phyloP scores from a whole-genome alignment of 2,888 invertebrate genomes.

The Caenorhabditis imperialis region DNA sequence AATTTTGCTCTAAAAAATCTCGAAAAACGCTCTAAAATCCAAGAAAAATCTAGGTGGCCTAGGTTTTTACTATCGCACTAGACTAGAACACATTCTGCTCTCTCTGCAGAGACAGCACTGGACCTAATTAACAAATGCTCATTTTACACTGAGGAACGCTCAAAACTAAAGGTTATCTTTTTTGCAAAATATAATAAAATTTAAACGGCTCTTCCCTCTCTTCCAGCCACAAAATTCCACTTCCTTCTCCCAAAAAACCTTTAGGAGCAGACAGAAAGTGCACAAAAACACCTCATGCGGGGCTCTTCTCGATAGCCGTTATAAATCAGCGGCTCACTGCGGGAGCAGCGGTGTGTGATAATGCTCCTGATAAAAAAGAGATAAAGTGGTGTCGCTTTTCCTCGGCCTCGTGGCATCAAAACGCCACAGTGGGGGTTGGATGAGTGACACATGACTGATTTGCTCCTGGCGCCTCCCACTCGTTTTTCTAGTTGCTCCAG shows the following conservation, averaged over 20 bases:
- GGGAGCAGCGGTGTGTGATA: too few relatives aligned
- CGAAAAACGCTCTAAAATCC: too few relatives aligned
- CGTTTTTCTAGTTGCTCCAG: constrained; percentile 15
- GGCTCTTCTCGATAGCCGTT: constrained; percentile 15
- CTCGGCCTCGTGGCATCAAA: constrained; percentile 25
- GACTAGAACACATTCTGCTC: too few relatives aligned
- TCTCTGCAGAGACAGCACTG: too few relatives aligned
- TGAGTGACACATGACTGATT: constrained; percentile 51
- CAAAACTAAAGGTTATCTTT: constrained; percentile 31
- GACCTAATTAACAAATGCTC: constrained; percentile 5
- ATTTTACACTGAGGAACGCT: constrained; percentile 9
- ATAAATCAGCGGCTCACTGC: constrained; percentile 52
- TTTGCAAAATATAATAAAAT: too few relatives aligned
- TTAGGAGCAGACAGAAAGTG: constrained; percentile 8
- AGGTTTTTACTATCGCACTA: too few relatives aligned
- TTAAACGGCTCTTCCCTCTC: too few relatives aligned
- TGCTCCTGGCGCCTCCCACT: constrained; percentile 18
- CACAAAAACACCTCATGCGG: constrained; percentile 13
- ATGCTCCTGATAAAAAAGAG: constrained; percentile 33
- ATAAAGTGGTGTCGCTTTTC: constrained; percentile 41
- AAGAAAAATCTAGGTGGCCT: too few relatives aligned
- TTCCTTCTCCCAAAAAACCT: background rate
- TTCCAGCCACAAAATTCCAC: too few relatives aligned
- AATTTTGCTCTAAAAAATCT: too few relatives aligned
- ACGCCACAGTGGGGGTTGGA: constrained; percentile 43